Conservation (phyloP, 2,113 vertebrate genomes). For the Carlito syrichta region DNA sequence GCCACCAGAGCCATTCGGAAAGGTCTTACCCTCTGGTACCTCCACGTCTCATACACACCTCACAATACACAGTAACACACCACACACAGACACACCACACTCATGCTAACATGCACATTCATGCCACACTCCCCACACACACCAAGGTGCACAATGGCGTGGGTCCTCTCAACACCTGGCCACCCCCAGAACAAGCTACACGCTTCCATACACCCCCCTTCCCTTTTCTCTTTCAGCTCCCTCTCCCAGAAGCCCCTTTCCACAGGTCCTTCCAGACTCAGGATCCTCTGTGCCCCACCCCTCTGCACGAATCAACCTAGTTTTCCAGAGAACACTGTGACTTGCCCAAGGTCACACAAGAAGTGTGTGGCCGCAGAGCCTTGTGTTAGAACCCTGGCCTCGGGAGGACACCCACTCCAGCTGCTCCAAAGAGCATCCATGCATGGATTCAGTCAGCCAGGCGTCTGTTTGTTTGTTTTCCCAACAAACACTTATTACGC, state of each 20-base stretch:
- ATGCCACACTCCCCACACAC: not conserved
- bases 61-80: not conserved
- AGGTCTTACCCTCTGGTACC: not conserved
- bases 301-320: not conserved
- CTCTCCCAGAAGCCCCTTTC: not conserved
- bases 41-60: not conserved
- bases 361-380: not conserved
- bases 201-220: not conserved
- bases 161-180: not conserved
- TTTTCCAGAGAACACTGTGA: not conserved
- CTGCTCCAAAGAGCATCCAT: not conserved
- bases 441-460: not conserved
- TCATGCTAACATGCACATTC: not conserved
- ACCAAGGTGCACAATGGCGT: fast-evolving
- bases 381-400: not conserved
- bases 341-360: not conserved
- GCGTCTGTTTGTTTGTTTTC: slow-evolving; percentile 62
- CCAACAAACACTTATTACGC: slow-evolving; percentile 62
- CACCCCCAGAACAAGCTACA: not conserved
- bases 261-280: not conserved
- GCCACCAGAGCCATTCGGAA: too few relatives aligned
- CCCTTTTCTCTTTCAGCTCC: not conserved
- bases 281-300: not conserved
- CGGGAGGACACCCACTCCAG: not conserved
- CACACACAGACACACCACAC: not conserved